phyloP scores from a whole-genome alignment of 2,797 vertebrate genomes.

The Sphaeramia orbicularis region DNA sequence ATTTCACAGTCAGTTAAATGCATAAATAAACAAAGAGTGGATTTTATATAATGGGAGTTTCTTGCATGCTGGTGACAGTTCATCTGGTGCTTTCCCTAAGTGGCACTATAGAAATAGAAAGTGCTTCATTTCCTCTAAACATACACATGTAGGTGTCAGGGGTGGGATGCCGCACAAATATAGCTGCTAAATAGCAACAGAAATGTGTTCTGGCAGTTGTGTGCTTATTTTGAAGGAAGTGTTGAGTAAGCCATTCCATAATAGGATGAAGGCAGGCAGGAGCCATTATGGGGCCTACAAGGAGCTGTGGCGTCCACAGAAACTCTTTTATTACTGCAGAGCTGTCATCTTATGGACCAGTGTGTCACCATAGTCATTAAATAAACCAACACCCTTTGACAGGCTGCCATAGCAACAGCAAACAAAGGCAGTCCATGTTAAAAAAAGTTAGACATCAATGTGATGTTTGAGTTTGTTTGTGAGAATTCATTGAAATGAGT shows the following conservation, averaged over 20 bases:
- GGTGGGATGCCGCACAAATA: conserved; percentile 24
- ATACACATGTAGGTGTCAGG: conserved; percentile 62
- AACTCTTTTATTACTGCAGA: conserved; percentile 61
- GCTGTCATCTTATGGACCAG: conserved; percentile 64
- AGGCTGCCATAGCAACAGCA: conserved; percentile 66
- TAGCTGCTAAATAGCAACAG: conserved; percentile 52
- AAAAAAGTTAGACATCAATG: conserved; percentile 40
- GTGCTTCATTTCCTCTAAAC: conserved; percentile 62
- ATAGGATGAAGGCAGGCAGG: conserved; percentile 51
- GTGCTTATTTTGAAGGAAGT: conserved; percentile 59
- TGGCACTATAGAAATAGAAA: conserved; percentile 59
- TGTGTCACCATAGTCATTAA: conserved; percentile 69
- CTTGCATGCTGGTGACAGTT: conserved; percentile 42
- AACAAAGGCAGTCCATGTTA: conserved; percentile 59
- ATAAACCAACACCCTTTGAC: conserved; percentile 51
- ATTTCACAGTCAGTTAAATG: conserved; percentile 11
- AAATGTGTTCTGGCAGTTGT: conserved; percentile 62
- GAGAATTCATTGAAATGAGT: conserved; percentile 49
- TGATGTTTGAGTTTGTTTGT: conserved; percentile 38
- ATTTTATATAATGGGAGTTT: conserved; percentile 39
- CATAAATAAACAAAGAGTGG: conserved; percentile 22
- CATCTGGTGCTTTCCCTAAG: conserved; percentile 29
- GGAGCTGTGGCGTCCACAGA: conserved; percentile 49
- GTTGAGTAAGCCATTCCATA: conserved; percentile 64
- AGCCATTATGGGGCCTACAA: conserved; percentile 49